phyloP scores from a whole-genome alignment of 1,140 invertebrate genomes.

The Aphelenchoides besseyi region DNA sequence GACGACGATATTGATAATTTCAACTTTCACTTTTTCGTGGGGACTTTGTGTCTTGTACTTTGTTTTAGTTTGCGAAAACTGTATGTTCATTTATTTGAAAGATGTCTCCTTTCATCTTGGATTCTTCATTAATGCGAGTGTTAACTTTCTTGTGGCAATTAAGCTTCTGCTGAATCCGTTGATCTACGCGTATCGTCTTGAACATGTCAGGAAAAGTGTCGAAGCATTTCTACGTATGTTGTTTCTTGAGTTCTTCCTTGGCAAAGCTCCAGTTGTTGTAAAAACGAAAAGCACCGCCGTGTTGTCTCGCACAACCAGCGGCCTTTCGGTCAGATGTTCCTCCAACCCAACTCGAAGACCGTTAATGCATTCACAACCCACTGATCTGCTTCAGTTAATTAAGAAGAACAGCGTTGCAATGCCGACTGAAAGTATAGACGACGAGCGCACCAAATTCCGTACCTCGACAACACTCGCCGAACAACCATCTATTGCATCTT shows the following conservation, averaged over 20 bases:
- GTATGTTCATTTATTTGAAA: constrained; percentile 44
- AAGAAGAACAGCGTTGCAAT: background rate
- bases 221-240: background rate
- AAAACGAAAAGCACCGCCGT: background rate
- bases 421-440: background rate
- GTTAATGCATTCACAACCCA: background rate
- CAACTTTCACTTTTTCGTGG: constrained; percentile 52
- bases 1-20: constrained; percentile 54
- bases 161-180: constrained; percentile 52
- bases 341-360: background rate
- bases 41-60: constrained; percentile 55
- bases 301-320: background rate
- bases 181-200: constrained; percentile 52
- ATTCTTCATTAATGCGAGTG: constrained; percentile 43
- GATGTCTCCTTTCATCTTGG: constrained; percentile 41
- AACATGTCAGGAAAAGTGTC: constrained; percentile 46
- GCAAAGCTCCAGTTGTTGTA: background rate
- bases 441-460: background rate
- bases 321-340: background rate
- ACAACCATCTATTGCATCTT: background rate
- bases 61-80: constrained; percentile 49
- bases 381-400: background rate
- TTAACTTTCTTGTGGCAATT: constrained; percentile 47
- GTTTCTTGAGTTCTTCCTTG: background rate
- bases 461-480: background rate